Evolutionary conservation across 2,797 vertebrate species (phyloP).

Genomic region (Propithecus deckenii): DNA sequence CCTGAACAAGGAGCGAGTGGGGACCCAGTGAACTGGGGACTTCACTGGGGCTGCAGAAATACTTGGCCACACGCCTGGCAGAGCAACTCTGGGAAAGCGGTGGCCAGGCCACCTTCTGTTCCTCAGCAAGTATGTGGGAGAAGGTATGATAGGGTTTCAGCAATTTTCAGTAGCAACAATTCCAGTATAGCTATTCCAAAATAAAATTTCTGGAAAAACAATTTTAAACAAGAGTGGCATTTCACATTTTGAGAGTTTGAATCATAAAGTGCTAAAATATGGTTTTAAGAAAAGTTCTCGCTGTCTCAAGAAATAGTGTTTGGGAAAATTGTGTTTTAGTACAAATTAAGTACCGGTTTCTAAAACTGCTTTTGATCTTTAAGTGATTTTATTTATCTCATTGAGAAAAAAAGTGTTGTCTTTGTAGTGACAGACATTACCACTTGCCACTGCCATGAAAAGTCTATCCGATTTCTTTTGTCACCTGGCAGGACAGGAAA

Average conservation of each 20-base stretch:
- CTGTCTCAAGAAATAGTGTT: background rate
- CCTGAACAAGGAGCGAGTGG: background rate
- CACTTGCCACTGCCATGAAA: background rate
- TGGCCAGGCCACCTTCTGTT: background rate
- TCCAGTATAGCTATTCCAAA: background rate
- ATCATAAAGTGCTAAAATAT: slow-evolving; percentile 1
- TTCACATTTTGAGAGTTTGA: background rate
- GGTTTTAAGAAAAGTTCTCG: background rate
- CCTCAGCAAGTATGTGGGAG: background rate
- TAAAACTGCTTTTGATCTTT: background rate
- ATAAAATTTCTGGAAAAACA: background rate
- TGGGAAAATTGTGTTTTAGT: background rate
- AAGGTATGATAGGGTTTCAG: background rate
- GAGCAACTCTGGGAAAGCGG: background rate
- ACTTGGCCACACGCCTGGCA: background rate
- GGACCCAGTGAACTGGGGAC: background rate
- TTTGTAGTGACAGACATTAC: background rate
- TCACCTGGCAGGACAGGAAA: background rate
- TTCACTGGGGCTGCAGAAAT: background rate
- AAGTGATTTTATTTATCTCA: background rate
- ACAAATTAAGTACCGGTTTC: background rate
- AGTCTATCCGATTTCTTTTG: background rate
- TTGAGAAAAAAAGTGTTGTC: background rate
- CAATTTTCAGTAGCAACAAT: background rate
- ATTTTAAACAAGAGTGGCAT: background rate